Evolutionary conservation across 2,797 vertebrate species (phyloP).

Genomic region (Dendrocincla fuliginosa): DNA sequence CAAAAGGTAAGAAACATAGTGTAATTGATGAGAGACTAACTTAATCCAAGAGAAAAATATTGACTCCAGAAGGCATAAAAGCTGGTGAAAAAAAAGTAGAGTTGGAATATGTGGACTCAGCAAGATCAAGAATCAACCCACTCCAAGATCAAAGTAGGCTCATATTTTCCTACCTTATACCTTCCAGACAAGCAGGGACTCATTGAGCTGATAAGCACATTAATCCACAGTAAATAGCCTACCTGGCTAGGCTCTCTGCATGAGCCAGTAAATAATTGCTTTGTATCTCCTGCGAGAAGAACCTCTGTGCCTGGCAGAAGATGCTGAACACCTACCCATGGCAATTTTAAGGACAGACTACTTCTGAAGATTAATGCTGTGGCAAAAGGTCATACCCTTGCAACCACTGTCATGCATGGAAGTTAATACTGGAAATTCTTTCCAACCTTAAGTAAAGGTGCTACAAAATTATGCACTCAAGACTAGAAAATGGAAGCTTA

Average conservation of each 20-base stretch:
- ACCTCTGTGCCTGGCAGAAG: background rate
- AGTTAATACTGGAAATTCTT: background rate
- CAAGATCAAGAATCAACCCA: background rate
- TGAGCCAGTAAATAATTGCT: background rate
- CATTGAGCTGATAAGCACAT: background rate
- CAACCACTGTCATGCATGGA: background rate
- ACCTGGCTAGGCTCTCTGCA: background rate
- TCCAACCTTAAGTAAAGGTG: background rate
- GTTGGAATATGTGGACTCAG: background rate
- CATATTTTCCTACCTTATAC: background rate
- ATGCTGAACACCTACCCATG: fast-evolving
- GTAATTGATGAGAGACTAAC: background rate
- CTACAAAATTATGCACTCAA: background rate
- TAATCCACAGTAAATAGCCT: background rate
- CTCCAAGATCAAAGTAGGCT: background rate
- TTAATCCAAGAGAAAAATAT: background rate
- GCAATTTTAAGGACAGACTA: background rate
- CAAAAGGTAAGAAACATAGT: background rate
- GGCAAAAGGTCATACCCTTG: background rate
- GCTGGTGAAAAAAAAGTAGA: background rate
- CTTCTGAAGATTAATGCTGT: background rate
- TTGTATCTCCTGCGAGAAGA: background rate
- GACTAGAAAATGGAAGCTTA: background rate
- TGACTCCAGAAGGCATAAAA: background rate
- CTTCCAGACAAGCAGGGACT: background rate